phyloP scores from a whole-genome alignment of 2,113 vertebrate genomes.

The Amphiprion percula region DNA sequence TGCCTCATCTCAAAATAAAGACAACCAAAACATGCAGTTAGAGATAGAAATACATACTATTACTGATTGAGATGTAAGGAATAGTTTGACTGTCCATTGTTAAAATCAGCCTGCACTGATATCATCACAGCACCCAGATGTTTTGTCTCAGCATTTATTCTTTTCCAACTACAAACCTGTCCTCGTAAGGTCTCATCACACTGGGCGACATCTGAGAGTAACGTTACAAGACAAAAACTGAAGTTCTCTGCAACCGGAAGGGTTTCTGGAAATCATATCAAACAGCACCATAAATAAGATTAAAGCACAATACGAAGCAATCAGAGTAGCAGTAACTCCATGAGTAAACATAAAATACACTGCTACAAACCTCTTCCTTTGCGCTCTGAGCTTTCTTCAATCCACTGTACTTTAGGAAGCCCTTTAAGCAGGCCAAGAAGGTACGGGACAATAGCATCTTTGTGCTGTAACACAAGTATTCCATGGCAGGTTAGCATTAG shows the following conservation, averaged over 20 bases:
- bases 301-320: not conserved
- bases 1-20: not conserved
- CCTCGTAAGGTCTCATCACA: conserved; percentile 88
- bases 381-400: conserved; percentile 93
- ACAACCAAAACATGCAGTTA: not conserved
- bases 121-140: too few relatives aligned
- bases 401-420: conserved; percentile 96
- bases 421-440: conserved; percentile 93
- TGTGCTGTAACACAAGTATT: conserved; percentile 87
- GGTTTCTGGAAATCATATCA: conserved; percentile 78
- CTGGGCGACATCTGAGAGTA: conserved; percentile 94
- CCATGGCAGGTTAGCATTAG: not conserved
- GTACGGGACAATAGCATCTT: conserved; percentile 93
- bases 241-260: conserved; percentile 97
- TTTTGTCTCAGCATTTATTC: too few relatives aligned
- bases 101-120: too few relatives aligned
- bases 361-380: conserved; percentile 84
- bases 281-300: not conserved
- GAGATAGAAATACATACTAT: not conserved
- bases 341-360: not conserved
- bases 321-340: too few relatives aligned
- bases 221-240: conserved; percentile 93
- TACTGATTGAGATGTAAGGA: too few relatives aligned
- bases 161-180: conserved; percentile 84
- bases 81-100: too few relatives aligned